Conservation (phyloP, 2,888 invertebrate genomes). For the Adineta ricciae region DNA sequence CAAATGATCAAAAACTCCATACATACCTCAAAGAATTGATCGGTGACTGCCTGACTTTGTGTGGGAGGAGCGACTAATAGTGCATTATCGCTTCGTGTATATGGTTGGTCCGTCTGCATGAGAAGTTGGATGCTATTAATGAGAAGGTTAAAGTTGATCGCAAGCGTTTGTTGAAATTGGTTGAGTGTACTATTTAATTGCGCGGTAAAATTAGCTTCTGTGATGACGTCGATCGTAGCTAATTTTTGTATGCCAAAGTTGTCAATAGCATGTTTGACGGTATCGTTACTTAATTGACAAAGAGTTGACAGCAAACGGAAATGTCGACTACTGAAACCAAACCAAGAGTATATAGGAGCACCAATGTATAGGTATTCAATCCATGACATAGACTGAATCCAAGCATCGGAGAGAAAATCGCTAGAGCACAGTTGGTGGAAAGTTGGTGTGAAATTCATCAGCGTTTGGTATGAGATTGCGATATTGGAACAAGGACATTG, state of each 20-base stretch:
- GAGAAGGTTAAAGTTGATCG: neutral
- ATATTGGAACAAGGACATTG: neutral
- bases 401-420: neutral
- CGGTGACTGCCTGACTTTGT: neutral
- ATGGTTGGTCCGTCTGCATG: neutral
- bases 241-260: neutral
- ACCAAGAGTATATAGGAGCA: neutral
- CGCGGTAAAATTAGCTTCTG: neutral
- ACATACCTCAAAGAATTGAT: neutral
- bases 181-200: neutral
- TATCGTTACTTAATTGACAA: neutral
- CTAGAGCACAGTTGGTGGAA: neutral
- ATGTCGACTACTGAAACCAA: neutral
- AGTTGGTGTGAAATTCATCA: neutral
- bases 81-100: neutral
- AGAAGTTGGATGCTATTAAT: neutral
- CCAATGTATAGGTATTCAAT: neutral
- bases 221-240: neutral
- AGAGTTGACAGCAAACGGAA: neutral
- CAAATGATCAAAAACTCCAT: neutral
- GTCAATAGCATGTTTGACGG: neutral
- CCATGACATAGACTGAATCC: neutral
- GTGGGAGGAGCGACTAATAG: neutral
- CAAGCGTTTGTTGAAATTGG: neutral
- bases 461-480: neutral